phyloP scores from a whole-genome alignment of 2,797 vertebrate species.

The Sparus aurata region DNA sequence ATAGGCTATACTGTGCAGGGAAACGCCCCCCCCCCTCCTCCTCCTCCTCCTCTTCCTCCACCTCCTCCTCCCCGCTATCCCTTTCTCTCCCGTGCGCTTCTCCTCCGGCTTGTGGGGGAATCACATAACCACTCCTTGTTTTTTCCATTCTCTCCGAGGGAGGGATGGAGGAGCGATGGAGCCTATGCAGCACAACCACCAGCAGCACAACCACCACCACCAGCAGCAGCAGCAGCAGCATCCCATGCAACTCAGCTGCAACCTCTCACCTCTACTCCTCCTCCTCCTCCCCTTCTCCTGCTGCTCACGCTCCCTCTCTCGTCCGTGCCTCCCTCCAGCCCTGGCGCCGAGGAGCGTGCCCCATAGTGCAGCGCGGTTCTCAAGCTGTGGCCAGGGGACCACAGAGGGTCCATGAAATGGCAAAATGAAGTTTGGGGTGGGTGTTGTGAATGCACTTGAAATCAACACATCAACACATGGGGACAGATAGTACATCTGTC shows the following conservation, averaged over 20 bases:
- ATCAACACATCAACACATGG: neutral
- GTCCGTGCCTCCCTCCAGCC: slow-evolving; percentile 48
- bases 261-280: slow-evolving; percentile 76
- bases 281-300: slow-evolving; percentile 22
- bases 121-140: slow-evolving; percentile 84
- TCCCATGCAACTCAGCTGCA: slow-evolving; percentile 76
- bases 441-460: neutral
- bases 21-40: slow-evolving; percentile 78
- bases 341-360: slow-evolving; percentile 51
- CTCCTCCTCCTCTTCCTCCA: slow-evolving; percentile 59
- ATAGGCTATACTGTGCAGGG: slow-evolving; percentile 69
- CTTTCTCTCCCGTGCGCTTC: slow-evolving; percentile 74
- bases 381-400: slow-evolving; percentile 52
- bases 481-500: too few species aligned
- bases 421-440: neutral
- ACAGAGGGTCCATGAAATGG: slow-evolving; percentile 13
- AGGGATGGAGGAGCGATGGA: slow-evolving; percentile 74
- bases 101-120: slow-evolving; percentile 72
- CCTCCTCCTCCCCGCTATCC: slow-evolving; percentile 61
- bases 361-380: slow-evolving; percentile 54
- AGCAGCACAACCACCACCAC: slow-evolving; percentile 48
- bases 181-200: slow-evolving; percentile 57
- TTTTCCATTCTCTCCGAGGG: slow-evolving; percentile 68
- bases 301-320: slow-evolving; percentile 30
- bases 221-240: slow-evolving; percentile 69